Base-by-base conservation (phyloP, 2,888 invertebrate genomes). In the Globia sparganii region DNA sequence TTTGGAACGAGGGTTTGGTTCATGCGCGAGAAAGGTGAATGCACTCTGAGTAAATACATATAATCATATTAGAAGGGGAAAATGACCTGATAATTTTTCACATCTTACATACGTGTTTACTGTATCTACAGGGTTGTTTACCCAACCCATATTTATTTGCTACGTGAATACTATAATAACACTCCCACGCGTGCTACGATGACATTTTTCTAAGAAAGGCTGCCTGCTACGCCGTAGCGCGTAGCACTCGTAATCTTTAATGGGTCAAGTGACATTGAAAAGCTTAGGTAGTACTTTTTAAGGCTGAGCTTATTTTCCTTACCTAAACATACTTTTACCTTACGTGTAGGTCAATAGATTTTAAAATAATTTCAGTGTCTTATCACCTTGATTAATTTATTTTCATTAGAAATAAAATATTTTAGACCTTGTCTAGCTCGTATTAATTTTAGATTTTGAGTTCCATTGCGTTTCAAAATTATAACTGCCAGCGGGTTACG, bases 191-290 rank as follows among this genome's bases (percentile, higher is more conserved):
- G 59, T 49, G 61, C 37, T 69, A 72, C 80, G 28, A 9, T 70
- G 85, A 66, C 68, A 68, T 71, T 79, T 56, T 4, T 43, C 49
- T 40, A 49, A 46, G 65, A 65, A 67, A 56, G 46, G 70, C 65
- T 72, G 64, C 25, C 46, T 18, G 79, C 79, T 81, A 83, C 81
- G 81, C 15, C 80, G 78, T 80, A 80, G 80, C 64, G 34, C 79
- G 80, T 79, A 79, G 80, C 43, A 34, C 9, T 72, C 37, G 56
- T 31, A 43, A 43, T 21, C 31, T 59, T 56, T 65, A 72, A 72
- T 81, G 83, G 53, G 72, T 78, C 84, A 79, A 70, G 66, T 77
- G 78, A 64, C 40, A 77, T 58, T 77, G 43, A 70, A 77, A 66
- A 64, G 34, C 31, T 28, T 53, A 65, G 34, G 62, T 49, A 25